phyloP scores from a whole-genome alignment of 2,888 invertebrate genomes.

The Cyclophora albipunctata region DNA sequence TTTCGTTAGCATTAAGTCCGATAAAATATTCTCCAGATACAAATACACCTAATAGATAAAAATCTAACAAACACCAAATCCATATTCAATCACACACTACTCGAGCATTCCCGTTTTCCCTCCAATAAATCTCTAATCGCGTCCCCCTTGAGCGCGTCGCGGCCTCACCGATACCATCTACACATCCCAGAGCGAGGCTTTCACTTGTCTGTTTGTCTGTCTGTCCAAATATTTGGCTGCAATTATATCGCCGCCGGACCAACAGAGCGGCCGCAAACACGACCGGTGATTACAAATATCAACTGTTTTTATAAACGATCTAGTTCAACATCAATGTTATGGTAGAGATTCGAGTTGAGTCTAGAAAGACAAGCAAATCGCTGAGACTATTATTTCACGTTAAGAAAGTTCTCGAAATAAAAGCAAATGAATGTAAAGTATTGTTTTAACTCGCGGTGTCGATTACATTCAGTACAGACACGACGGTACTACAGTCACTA shows the following conservation, averaged over 20 bases:
- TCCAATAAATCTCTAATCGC: background rate
- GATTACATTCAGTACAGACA: no score
- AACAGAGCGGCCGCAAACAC: background rate
- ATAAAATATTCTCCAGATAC: background rate
- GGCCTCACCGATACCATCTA: constrained; percentile 1
- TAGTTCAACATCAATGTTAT: no score
- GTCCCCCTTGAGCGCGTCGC: background rate
- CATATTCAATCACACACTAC: background rate
- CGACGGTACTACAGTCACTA: no score
- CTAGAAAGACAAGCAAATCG: no score
- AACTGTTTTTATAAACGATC: no score
- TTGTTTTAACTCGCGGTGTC: no score
- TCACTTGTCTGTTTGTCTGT: constrained; percentile 22
- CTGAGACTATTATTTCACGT: no score
- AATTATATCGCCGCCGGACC: background rate
- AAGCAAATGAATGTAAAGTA: no score
- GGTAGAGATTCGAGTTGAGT: no score
- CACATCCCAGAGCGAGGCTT: constrained; percentile 13
- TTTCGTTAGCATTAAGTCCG: no score
- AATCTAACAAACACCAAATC: background rate
- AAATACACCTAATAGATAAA: background rate
- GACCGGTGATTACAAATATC: no score
- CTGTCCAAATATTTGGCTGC: constrained; percentile 19
- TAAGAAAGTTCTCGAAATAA: no score
- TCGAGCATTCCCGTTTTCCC: background rate